Evolutionary conservation across 2,888 invertebrate species (phyloP).

Genomic region (Patella depressa): DNA sequence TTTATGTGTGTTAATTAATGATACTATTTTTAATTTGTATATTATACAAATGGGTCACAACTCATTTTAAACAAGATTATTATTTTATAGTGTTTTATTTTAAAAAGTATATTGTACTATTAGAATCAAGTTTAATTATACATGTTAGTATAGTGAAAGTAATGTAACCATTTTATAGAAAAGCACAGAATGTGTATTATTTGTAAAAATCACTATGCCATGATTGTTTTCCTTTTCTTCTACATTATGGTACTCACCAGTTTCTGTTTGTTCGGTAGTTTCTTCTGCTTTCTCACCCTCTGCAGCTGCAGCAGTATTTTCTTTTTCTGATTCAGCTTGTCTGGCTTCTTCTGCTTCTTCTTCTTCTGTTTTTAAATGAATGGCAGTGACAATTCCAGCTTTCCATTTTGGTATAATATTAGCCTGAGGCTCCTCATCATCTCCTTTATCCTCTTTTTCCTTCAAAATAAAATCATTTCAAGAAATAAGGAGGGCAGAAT

Average conservation of each 20-base stretch:
- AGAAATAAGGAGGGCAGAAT: neutral
- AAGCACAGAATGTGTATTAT: too few relatives aligned
- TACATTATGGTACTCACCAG: neutral
- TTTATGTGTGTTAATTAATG: too few relatives aligned
- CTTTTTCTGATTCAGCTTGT: conserved; percentile 25
- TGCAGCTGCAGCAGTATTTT: conserved; percentile 25
- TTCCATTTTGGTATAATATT: conserved; percentile 68
- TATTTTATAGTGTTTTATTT: too few relatives aligned
- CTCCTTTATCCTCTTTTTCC: conserved; percentile 58
- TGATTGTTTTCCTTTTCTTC: too few relatives aligned
- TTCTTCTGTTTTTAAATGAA: conserved; percentile 62
- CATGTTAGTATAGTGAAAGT: too few relatives aligned
- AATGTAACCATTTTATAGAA: too few relatives aligned
- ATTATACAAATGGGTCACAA: too few relatives aligned
- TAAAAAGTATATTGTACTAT: too few relatives aligned
- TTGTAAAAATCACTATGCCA: too few relatives aligned
- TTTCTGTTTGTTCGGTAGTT: conserved; percentile 19
- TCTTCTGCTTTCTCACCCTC: conserved; percentile 28
- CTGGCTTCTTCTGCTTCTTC: conserved; percentile 53
- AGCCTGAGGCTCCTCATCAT: conserved; percentile 61
- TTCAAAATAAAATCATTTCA: conserved; percentile 17
- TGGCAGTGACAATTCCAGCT: conserved; percentile 63
- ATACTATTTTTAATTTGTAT: too few relatives aligned
- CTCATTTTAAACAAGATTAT: too few relatives aligned
- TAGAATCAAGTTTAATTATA: too few relatives aligned